A percentile compares a stretch with the other conserved stretches of the same genome.
These are phyloP conservation scores for Lysandra bellargus DNA, from an alignment of 2,888 invertebrate species.

Conservation along the genomic window DNA sequence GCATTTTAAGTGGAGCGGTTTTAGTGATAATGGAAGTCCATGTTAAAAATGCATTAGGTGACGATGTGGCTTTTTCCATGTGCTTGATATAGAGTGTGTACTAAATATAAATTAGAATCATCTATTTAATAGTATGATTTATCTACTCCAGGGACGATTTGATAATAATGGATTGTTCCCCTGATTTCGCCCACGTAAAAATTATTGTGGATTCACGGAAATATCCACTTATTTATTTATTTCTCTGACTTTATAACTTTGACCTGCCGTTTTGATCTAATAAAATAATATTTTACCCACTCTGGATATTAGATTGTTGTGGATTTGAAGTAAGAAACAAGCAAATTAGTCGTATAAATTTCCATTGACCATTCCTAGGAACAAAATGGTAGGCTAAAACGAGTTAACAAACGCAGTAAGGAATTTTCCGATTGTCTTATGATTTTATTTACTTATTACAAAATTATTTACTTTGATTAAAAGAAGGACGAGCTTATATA, in stretches of 20 bases:
- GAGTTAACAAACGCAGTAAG: no score
- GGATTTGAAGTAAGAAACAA: no score
- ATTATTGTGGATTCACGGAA: not conserved
- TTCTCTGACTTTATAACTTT: not conserved
- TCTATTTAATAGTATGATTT: not conserved
- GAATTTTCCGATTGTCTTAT: no score
- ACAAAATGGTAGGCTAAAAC: no score
- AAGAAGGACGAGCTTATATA: no score
- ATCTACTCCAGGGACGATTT: not conserved
- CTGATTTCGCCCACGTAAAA: not conserved
- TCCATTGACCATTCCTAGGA: no score
- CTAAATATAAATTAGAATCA: no score
- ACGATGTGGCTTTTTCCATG: not conserved
- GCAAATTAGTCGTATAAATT: no score
- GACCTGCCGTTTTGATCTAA: not conserved
- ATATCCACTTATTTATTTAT: not conserved
- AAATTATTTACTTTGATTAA: no score
- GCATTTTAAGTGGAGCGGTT: slow-evolving; percentile 5
- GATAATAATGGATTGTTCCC: not conserved
- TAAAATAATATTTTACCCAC: not conserved
- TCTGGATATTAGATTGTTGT: no score
- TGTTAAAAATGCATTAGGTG: slow-evolving; percentile 3
- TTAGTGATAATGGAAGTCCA: not conserved
- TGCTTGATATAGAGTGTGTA: not conserved
- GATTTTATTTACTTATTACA: no score